A percentile compares a stretch with the other conserved stretches of the same genome.
Evolutionary conservation across 2,797 vertebrate species (phyloP).

Genomic region (Adelosebastes latens): DNA sequence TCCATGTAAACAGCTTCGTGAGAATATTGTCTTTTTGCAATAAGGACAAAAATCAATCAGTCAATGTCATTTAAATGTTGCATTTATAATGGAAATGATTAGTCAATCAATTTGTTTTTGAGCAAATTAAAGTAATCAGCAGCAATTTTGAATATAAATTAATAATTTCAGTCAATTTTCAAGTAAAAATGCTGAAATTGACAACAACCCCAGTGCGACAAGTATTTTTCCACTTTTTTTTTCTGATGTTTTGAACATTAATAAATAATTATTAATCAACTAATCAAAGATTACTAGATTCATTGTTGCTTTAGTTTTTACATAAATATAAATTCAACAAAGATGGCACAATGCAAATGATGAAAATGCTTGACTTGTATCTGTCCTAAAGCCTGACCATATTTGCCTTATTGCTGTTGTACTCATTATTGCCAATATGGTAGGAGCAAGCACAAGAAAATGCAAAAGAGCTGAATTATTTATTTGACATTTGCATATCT

Average conservation of each 20-base stretch:
- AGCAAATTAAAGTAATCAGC: not conserved
- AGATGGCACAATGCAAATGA: not conserved
- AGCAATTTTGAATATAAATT: not conserved
- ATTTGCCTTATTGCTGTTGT: constrained; percentile 34
- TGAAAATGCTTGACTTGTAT: not conserved
- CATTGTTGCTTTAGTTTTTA: not conserved
- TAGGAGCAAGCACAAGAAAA: constrained; percentile 42
- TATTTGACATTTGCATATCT: constrained; percentile 75
- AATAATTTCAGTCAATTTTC: not conserved
- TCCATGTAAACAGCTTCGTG: too few relatives aligned
- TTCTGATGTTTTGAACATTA: not conserved
- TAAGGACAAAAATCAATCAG: not conserved
- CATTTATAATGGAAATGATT: not conserved
- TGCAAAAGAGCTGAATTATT: constrained; percentile 69
- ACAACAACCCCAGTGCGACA: too few relatives aligned
- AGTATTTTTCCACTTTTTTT: not conserved
- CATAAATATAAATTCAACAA: not conserved
- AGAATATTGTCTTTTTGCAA: too few relatives aligned
- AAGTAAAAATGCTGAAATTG: not conserved
- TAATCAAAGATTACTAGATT: not conserved
- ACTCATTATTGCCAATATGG: constrained; percentile 49
- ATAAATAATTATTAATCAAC: not conserved
- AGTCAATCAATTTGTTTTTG: not conserved
- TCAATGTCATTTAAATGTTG: not conserved
- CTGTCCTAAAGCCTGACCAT: not conserved